phyloP scores from a whole-genome alignment of 2,797 vertebrate species.

The Chelidonichthys spinosus region DNA sequence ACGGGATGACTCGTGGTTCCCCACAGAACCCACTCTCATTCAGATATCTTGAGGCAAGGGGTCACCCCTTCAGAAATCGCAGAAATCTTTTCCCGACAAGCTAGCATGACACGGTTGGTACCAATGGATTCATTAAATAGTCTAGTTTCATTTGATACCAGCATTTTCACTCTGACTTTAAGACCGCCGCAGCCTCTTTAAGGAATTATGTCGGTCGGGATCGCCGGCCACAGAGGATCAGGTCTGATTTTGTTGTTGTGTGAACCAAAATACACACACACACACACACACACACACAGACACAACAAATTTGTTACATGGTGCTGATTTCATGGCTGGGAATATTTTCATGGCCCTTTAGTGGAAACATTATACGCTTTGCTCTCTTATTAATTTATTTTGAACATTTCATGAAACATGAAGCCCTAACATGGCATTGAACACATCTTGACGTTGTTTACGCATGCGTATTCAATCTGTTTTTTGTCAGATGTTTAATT shows the following conservation, averaged over 20 bases:
- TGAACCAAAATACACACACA: background rate
- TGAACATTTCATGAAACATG: conserved; percentile 1
- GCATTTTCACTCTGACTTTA: no score
- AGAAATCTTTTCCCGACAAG: no score
- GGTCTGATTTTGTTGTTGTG: background rate
- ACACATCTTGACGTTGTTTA: conserved; percentile 13
- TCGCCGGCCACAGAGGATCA: background rate
- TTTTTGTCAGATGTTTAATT: background rate
- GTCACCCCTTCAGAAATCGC: no score
- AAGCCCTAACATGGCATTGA: background rate
- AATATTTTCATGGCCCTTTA: conserved; percentile 1
- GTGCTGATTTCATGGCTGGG: conserved; percentile 7
- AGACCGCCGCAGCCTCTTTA: no score
- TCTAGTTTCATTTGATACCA: no score
- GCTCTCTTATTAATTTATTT: background rate
- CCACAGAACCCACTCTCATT: no score
- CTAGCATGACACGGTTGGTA: no score
- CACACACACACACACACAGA: background rate
- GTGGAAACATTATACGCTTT: conserved; percentile 15
- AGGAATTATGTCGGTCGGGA: no score
- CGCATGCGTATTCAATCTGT: background rate
- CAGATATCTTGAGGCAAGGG: no score
- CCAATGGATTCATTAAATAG: no score
- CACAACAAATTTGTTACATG: background rate
- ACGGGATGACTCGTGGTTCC: no score